These are phyloP conservation scores for Nasonia vitripennis DNA, from an alignment of 1,140 invertebrate species.

Conservation along the genomic window DNA sequence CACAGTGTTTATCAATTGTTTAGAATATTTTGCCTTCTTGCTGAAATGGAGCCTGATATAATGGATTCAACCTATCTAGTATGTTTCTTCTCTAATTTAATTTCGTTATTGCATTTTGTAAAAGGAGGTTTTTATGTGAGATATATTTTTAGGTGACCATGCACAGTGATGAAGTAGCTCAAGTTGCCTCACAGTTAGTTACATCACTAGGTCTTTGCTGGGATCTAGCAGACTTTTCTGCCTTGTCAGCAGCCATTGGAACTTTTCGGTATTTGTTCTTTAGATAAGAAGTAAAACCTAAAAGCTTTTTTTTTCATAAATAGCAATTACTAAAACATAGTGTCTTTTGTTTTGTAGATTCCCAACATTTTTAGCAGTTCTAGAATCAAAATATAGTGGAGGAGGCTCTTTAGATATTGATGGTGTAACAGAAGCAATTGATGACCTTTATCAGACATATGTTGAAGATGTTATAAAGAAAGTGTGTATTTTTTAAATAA, in stretches of 20 bases:
- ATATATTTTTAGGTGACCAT: slow-evolving; percentile 76
- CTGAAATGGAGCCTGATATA: slow-evolving; percentile 79
- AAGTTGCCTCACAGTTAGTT: slow-evolving; percentile 80
- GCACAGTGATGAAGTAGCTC: slow-evolving; percentile 80
- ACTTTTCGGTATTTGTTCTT: slow-evolving; percentile 69
- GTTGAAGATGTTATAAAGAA: slow-evolving; percentile 90
- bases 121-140: neutral
- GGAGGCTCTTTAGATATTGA: slow-evolving; percentile 77
- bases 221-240: slow-evolving; percentile 81
- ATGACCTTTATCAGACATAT: slow-evolving; percentile 85
- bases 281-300: neutral
- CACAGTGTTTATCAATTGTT: slow-evolving; percentile 84
- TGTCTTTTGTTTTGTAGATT: slow-evolving; percentile 70
- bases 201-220: slow-evolving; percentile 80
- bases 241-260: slow-evolving; percentile 79
- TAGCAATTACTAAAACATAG: neutral
- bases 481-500: slow-evolving; percentile 68
- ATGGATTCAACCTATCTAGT: slow-evolving; percentile 57
- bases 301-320: slow-evolving; percentile 2
- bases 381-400: slow-evolving; percentile 82
- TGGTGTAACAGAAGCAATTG: slow-evolving; percentile 82
- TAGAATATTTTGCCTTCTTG: slow-evolving; percentile 85
- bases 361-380: slow-evolving; percentile 81
- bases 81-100: neutral
- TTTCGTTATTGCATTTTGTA: slow-evolving; percentile 21